Evolutionary conservation across 2,888 invertebrate genomes (phyloP).

Genomic region (Abrostola tripartita): DNA sequence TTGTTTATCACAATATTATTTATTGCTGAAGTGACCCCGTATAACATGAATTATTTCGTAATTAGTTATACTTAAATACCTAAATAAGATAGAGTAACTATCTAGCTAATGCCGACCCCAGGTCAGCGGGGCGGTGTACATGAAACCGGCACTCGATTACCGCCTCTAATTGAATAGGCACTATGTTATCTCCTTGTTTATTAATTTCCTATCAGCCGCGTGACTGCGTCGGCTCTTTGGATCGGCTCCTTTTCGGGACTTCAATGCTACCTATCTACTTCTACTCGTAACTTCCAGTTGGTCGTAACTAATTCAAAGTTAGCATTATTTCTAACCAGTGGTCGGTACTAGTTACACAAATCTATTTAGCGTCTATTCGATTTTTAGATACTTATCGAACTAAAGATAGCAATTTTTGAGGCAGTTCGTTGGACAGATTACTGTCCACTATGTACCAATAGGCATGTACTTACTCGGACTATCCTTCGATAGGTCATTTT

Average conservation of each 20-base stretch:
- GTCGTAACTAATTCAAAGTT: conserved; percentile 5
- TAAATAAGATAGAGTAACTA: conserved; percentile 63
- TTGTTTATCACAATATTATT: conserved; percentile 52
- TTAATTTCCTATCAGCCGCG: conserved; percentile 75
- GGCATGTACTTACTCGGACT: too few relatives aligned
- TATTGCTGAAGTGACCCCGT: conserved; percentile 60
- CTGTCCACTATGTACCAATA: too few relatives aligned
- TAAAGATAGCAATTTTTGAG: too few relatives aligned
- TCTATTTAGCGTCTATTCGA: neutral
- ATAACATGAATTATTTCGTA: conserved; percentile 72
- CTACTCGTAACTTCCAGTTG: neutral
- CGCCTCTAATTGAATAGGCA: conserved; percentile 78
- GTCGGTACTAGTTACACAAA: neutral
- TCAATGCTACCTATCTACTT: conserved; percentile 36
- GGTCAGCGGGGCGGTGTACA: conserved; percentile 72
- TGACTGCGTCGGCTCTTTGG: conserved; percentile 65
- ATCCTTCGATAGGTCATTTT: too few relatives aligned
- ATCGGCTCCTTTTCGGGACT: conserved; percentile 48
- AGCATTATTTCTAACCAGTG: conserved; percentile 5
- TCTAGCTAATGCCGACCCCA: conserved; percentile 63
- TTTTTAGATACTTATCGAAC: too few relatives aligned
- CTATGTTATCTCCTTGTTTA: conserved; percentile 79
- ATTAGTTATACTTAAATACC: conserved; percentile 74
- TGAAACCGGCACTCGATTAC: conserved; percentile 73
- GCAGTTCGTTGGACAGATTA: too few relatives aligned